phyloP scores from a whole-genome alignment of 2,888 invertebrate species.

The Monopis laevigella region DNA sequence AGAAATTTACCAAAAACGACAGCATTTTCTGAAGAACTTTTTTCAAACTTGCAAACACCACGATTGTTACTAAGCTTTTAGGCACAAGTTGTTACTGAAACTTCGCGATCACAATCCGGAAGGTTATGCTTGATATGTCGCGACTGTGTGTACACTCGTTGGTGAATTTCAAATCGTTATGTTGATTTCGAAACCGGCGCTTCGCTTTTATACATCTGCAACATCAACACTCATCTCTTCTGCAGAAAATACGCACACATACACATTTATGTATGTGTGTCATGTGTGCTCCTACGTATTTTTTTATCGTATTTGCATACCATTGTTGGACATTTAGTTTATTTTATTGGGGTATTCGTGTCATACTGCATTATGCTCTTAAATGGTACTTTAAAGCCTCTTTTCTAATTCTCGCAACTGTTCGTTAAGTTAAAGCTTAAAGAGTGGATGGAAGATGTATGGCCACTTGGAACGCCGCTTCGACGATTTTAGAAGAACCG shows the following conservation, averaged over 20 bases:
- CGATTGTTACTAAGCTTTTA: background rate
- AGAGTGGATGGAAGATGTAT: no score
- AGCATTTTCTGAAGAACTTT: constrained; percentile 44
- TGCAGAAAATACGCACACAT: constrained; percentile 33
- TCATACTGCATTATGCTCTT: constrained; percentile 32
- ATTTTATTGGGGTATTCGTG: constrained; percentile 50
- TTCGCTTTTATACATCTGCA: constrained; percentile 63
- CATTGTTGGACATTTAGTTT: constrained; percentile 35
- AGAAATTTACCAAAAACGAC: constrained; percentile 35
- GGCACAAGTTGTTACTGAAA: constrained; percentile 3
- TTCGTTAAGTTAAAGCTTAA: constrained; percentile 24
- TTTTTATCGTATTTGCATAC: constrained; percentile 44
- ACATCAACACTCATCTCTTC: constrained; percentile 51
- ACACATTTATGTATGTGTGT: constrained; percentile 21
- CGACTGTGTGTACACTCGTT: constrained; percentile 51
- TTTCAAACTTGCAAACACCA: background rate
- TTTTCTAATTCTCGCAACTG: constrained; percentile 25
- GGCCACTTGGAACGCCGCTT: no score
- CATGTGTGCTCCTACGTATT: constrained; percentile 31
- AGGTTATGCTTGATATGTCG: constrained; percentile 28
- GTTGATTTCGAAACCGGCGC: constrained; percentile 63
- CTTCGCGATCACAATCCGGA: constrained; percentile 44
- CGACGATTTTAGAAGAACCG: no score
- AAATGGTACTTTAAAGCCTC: constrained; percentile 28
- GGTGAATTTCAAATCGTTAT: constrained; percentile 58